These are phyloP conservation scores for Icerya purchasi DNA, from an alignment of 2,888 invertebrate species.

Conservation along the genomic window DNA sequence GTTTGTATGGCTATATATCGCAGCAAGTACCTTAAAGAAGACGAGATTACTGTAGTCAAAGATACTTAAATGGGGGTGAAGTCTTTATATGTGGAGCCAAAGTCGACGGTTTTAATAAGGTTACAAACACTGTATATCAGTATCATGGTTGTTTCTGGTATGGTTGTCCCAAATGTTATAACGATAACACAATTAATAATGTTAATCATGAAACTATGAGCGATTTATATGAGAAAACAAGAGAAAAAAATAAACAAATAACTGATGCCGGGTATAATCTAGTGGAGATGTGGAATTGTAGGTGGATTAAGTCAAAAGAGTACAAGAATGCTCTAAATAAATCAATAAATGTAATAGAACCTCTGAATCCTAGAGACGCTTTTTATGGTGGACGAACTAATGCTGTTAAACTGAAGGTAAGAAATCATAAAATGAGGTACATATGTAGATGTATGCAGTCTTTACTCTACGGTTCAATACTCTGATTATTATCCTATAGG, in stretches of 20 bases:
- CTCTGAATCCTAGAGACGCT: constrained; percentile 16
- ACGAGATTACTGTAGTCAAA: constrained; percentile 1
- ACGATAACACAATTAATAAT: constrained; percentile 1
- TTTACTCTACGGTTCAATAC: constrained; percentile 18
- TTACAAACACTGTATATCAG: constrained; percentile 2
- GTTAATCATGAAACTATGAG: constrained; percentile 1
- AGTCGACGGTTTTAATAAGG: constrained; percentile 7
- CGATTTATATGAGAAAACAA: constrained; percentile 13
- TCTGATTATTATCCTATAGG: constrained; percentile 18
- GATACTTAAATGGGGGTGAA: constrained; percentile 4
- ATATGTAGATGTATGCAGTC: constrained; percentile 15
- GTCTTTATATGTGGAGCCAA: constrained; percentile 4
- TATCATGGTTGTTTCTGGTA: constrained; percentile 7
- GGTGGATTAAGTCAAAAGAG: constrained; percentile 7
- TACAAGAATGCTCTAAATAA: background rate
- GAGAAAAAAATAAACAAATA: constrained; percentile 10
- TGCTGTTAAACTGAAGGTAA: constrained; percentile 15
- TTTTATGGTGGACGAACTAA: constrained; percentile 18
- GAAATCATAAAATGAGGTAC: constrained; percentile 12
- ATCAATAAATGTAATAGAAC: constrained; percentile 6
- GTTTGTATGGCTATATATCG: constrained; percentile 15
- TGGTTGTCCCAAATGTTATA: constrained; percentile 5
- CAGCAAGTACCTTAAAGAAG: constrained; percentile 10
- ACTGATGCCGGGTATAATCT: constrained; percentile 8
- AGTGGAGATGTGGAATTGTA: constrained; percentile 15